phyloP scores from a whole-genome alignment of 2,113 vertebrate genomes.

The Pygoscelis adeliae region DNA sequence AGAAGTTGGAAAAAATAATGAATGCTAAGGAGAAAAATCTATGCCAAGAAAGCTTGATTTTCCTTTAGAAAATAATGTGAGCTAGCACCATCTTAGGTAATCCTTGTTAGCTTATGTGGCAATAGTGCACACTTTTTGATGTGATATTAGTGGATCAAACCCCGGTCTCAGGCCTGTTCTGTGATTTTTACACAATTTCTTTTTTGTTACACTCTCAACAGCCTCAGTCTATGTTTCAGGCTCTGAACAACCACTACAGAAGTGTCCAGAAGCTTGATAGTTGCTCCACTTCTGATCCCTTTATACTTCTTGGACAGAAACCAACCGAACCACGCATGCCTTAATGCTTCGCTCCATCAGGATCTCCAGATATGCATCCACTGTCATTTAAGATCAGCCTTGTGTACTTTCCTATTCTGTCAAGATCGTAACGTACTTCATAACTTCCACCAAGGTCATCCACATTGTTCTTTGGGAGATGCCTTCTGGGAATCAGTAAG shows the following conservation, averaged over 20 bases:
- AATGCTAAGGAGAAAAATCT: background rate
- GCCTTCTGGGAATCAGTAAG: background rate
- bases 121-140: background rate
- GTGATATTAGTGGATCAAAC: background rate
- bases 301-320: background rate
- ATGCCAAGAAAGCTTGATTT: background rate
- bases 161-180: background rate
- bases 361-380: background rate
- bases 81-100: background rate
- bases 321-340: accelerated
- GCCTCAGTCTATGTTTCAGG: background rate
- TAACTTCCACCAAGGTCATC: background rate
- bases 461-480: background rate
- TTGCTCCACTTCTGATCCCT: background rate
- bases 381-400: background rate
- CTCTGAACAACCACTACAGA: background rate
- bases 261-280: background rate
- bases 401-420: background rate
- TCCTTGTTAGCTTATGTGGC: background rate
- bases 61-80: background rate
- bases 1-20: background rate
- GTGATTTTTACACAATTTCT: background rate
- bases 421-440: background rate
- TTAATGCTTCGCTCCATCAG: background rate
- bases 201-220: background rate